Conservation (phyloP, 1,140 invertebrate genomes). For the Cydia strobilella region DNA sequence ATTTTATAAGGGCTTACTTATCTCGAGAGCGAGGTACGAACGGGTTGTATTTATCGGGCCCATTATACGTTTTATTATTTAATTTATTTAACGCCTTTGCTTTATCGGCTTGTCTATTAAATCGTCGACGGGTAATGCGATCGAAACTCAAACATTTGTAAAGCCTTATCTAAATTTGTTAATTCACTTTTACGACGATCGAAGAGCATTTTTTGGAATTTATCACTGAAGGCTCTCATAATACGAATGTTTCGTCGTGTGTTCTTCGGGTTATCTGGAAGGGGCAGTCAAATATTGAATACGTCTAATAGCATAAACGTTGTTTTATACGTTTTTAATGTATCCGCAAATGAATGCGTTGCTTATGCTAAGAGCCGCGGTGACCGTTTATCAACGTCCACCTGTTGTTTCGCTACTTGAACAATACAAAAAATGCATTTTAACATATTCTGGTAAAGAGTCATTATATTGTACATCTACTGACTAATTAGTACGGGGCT, state of each 20-base stretch:
- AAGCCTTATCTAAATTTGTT: slow-evolving; percentile 56
- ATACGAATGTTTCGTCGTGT: slow-evolving; percentile 7
- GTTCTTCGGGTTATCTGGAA: not conserved
- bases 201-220: slow-evolving; percentile 28
- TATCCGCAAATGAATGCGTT: not conserved
- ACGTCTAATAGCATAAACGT: not conserved
- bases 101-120: slow-evolving; percentile 77
- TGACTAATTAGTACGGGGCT: slow-evolving; percentile 59
- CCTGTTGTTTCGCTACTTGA: slow-evolving; percentile 21
- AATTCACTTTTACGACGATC: slow-evolving; percentile 49
- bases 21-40: slow-evolving; percentile 66
- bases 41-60: slow-evolving; percentile 76
- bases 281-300: not conserved
- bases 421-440: slow-evolving; percentile 13
- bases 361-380: slow-evolving; percentile 1
- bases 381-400: slow-evolving; percentile 7
- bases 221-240: slow-evolving; percentile 6
- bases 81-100: slow-evolving; percentile 77
- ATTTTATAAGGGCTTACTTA: slow-evolving; percentile 78
- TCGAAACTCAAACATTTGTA: slow-evolving; percentile 71
- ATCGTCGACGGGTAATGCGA: slow-evolving; percentile 70
- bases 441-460: slow-evolving; percentile 18
- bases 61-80: slow-evolving; percentile 80
- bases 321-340: not conserved
- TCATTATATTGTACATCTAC: slow-evolving; percentile 31